Evolutionary conservation across 2,113 vertebrate species (phyloP).

Genomic region (Mobula hypostoma): DNA sequence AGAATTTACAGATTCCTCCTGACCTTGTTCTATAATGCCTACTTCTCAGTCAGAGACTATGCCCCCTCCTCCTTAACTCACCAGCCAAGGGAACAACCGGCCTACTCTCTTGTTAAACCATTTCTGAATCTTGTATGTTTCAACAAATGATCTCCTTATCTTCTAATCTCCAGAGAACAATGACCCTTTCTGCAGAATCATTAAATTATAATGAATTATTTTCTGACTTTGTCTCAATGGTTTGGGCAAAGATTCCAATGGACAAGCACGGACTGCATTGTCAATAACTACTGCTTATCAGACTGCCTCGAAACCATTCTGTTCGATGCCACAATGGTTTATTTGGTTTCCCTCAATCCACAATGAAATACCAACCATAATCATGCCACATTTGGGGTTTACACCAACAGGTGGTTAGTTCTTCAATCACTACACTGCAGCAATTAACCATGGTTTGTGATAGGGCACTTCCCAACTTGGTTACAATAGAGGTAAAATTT

Average conservation of each 20-base stretch:
- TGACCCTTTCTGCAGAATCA: no score
- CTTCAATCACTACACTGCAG: not conserved
- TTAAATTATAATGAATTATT: not conserved
- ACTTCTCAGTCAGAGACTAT: no score
- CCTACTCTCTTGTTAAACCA: no score
- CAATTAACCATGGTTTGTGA: not conserved
- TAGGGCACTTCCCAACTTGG: not conserved
- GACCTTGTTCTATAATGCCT: no score
- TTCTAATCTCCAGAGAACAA: no score
- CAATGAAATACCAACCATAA: not conserved
- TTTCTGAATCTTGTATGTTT: no score
- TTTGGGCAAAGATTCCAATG: not conserved
- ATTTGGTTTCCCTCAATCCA: not conserved
- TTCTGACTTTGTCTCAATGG: not conserved
- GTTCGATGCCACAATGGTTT: slow-evolving; percentile 21
- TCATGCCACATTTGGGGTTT: not conserved
- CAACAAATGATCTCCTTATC: no score
- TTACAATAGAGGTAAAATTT: not conserved
- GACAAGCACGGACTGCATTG: not conserved
- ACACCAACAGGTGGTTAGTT: not conserved
- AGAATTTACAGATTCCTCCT: no score
- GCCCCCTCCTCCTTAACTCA: no score
- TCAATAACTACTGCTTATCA: not conserved
- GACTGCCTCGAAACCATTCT: not conserved
- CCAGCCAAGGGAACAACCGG: no score